Evolutionary conservation across 2,797 vertebrate species (phyloP), one percentile per base, ranked within the genome.

Genomic region (Octomys mimax): DNA sequence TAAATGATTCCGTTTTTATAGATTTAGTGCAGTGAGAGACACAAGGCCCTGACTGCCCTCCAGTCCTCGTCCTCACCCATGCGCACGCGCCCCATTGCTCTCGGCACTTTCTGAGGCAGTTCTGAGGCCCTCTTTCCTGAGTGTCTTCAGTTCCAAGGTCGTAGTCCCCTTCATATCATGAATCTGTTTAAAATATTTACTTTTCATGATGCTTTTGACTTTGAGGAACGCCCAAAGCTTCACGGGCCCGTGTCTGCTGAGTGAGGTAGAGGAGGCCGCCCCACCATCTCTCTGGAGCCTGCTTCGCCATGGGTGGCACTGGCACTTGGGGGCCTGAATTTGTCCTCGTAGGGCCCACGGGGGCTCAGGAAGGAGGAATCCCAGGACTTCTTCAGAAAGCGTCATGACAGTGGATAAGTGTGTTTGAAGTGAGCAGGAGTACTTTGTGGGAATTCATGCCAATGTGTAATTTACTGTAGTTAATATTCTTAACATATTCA

Each of bases 21-120:
- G 18, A 10, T 19, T 70, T 70, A 70, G 36, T 10, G 2, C 66
- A 18, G 7, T n/a, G 4, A 70, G 6, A 70, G 68, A 10, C 19
- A 36, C n/a, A 4, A 0, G 18, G 68, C n/a, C 7, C 19, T 18
- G 16, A 9, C 0, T 22, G 1, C 19, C 7, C 18, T 21, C 33
- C 5, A n/a, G 16, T 19, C 1, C 33, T 39, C 19, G 10, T 7
- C 36, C 19, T 73, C 70, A 5, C 36, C 22, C 70, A 39, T 1
- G 9, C n/a, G 12, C 36, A 22, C 36, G 11, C 4, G 2, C 70
- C 70, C 68, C 36, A 24, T 12, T 11, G 10, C 39, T 11, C 21
- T 24, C 1, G 21, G 36, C 70, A 5, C 70, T 24, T 42, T 39
- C 70, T n/a, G 70, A 22, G 39, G 36, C 10, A 22, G 36, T 9